A percentile compares a stretch with the other conserved stretches of the same genome.
These are phyloP conservation scores for Labeo catla DNA, from an alignment of 2,113 vertebrate genomes.

Conservation along the genomic window DNA sequence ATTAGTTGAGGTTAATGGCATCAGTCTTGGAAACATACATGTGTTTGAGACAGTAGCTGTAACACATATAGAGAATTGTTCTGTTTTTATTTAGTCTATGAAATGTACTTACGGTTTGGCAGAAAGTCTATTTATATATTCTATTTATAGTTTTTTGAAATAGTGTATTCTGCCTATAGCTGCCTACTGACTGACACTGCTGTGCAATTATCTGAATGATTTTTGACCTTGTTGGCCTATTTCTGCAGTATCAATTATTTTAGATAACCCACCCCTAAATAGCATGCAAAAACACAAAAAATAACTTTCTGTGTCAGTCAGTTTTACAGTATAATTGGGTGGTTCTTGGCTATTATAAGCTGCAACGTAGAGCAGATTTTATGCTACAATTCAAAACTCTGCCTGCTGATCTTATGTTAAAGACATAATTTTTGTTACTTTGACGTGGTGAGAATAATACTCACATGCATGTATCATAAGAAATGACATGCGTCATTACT, in stretches of 20 bases:
- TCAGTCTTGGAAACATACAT: not conserved
- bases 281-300: not conserved
- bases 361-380: not conserved
- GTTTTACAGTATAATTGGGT: not conserved
- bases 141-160: not conserved
- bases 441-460: not conserved
- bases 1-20: not conserved
- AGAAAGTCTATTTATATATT: not conserved
- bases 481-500: constrained; percentile 15
- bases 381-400: not conserved
- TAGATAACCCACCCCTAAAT: not conserved
- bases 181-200: not conserved
- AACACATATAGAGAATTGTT: not conserved
- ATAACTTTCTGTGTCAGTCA: not conserved
- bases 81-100: not conserved
- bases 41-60: not conserved
- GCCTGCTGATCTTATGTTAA: not conserved
- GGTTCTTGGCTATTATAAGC: not conserved
- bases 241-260: not conserved
- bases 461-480: not conserved
- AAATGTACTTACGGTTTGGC: not conserved
- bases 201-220: not conserved
- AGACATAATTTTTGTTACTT: not conserved
- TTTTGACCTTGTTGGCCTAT: not conserved
- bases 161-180: not conserved